Evolutionary conservation across 1,140 invertebrate genomes (phyloP).

Genomic region (Planococcus citri): DNA sequence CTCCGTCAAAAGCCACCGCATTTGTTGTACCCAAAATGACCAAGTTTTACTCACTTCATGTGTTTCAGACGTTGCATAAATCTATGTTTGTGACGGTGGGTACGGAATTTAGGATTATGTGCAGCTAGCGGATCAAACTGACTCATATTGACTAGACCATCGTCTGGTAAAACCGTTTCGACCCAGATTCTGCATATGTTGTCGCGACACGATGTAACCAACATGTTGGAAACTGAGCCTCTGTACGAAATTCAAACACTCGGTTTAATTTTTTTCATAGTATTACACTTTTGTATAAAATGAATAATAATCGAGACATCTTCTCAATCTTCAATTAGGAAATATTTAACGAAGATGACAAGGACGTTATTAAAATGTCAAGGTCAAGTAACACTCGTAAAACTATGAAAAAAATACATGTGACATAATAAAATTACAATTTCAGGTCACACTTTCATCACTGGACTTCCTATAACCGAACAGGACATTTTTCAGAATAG

Average conservation of each 20-base stretch:
- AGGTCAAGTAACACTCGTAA: too few species aligned
- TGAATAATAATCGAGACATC: too few species aligned
- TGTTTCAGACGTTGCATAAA: slow-evolving; percentile 93
- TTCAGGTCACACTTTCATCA: too few species aligned
- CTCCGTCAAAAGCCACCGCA: neutral
- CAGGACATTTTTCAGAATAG: too few species aligned
- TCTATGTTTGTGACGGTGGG: slow-evolving; percentile 85
- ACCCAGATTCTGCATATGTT: slow-evolving; percentile 98
- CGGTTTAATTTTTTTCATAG: neutral
- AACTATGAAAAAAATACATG: too few species aligned
- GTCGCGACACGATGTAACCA: slow-evolving; percentile 95
- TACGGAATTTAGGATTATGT: slow-evolving; percentile 70
- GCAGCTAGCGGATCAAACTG: slow-evolving; percentile 64
- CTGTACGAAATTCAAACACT: slow-evolving; percentile 43
- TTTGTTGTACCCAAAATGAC: slow-evolving; percentile 8
- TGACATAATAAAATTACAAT: too few species aligned
- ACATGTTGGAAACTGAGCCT: slow-evolving; percentile 90
- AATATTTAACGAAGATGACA: too few species aligned
- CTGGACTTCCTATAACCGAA: too few species aligned
- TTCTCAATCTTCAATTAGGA: too few species aligned
- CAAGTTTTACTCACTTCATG: slow-evolving; percentile 58
- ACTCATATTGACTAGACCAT: slow-evolving; percentile 77
- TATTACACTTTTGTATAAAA: neutral
- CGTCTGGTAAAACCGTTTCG: slow-evolving; percentile 90
- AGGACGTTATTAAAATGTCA: too few species aligned